Conservation (phyloP, 2,888 invertebrate species). For the Prosapia bicincta region DNA sequence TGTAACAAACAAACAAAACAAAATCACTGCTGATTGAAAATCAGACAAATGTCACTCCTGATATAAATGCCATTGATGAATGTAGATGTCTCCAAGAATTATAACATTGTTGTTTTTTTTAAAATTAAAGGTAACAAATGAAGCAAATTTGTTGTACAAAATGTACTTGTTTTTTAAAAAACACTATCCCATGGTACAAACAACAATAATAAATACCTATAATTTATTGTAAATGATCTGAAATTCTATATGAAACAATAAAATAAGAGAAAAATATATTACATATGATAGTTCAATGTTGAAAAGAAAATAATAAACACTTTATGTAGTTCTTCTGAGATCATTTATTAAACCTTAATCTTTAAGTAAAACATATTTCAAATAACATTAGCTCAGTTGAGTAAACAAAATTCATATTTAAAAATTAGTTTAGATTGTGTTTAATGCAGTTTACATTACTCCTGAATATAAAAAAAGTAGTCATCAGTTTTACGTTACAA, state of each 20-base stretch:
- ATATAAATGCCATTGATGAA: neutral
- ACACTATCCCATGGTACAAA: neutral
- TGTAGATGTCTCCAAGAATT: neutral
- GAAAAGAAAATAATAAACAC: neutral
- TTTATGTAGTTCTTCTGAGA: neutral
- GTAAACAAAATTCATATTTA: no score
- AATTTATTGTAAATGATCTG: neutral
- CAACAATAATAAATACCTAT: neutral
- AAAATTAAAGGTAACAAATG: neutral
- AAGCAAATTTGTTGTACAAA: neutral
- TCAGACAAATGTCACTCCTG: neutral
- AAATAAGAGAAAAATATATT: neutral
- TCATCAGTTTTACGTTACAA: no score
- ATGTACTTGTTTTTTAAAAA: neutral
- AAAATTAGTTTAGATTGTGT: no score
- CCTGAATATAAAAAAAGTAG: no score
- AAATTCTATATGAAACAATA: neutral
- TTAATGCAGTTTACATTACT: no score
- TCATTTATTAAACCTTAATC: neutral
- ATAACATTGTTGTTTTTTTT: neutral
- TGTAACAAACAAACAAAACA: neutral
- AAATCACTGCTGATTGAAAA: neutral
- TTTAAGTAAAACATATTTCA: constrained; percentile 2
- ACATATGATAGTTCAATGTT: neutral
- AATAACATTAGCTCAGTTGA: neutral